These are phyloP conservation scores for Heliornis fulica DNA, from an alignment of 2,113 vertebrate species.

Conservation along the genomic window DNA sequence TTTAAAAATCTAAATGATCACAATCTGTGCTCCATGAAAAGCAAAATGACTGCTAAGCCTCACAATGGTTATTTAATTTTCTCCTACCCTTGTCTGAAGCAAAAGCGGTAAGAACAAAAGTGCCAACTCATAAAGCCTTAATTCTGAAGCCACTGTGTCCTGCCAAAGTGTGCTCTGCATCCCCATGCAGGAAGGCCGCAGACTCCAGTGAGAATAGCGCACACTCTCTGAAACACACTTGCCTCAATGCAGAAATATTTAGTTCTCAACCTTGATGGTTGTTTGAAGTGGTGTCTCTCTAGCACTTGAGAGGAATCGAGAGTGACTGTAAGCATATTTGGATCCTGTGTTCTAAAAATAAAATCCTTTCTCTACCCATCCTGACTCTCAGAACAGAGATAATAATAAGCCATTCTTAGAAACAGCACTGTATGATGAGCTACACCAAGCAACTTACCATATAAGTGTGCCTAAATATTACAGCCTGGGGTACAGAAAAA, in stretches of 20 bases:
- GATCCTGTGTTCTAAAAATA: neutral
- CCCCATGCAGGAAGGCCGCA: neutral
- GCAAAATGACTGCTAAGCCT: neutral
- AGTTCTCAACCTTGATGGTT: neutral
- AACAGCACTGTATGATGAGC: neutral
- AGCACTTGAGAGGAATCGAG: neutral
- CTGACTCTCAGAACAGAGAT: neutral
- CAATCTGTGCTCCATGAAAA: neutral
- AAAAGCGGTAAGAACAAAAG: neutral
- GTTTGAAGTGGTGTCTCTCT: neutral
- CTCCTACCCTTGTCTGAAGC: neutral
- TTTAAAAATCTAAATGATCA: neutral
- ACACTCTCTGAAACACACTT: neutral
- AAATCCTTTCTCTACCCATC: neutral
- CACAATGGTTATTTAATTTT: neutral
- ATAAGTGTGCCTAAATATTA: neutral
- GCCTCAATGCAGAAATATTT: neutral
- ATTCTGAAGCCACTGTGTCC: neutral
- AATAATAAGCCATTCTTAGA: neutral
- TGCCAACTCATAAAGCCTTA: neutral
- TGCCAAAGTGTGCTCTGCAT: neutral
- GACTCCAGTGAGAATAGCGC: neutral
- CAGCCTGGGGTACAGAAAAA: neutral
- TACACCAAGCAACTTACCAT: neutral
- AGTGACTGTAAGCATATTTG: neutral